A percentile compares a stretch with the other conserved stretches of the same genome.
These are phyloP conservation scores for Enteromius radiatus DNA, from an alignment of 2,797 vertebrate species.

Conservation along the genomic window DNA sequence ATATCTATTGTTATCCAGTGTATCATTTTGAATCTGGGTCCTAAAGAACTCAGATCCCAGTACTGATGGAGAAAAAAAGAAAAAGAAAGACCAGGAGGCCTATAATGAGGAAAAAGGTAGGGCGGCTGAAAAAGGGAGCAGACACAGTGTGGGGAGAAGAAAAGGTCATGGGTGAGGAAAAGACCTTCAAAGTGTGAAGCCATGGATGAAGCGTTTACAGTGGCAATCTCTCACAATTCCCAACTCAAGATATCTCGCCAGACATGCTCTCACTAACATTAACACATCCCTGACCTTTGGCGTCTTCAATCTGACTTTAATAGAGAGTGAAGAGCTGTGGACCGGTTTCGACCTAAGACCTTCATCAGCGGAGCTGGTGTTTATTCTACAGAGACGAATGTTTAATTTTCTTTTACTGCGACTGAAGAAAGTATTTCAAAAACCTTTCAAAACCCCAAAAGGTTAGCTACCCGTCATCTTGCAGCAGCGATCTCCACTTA, in stretches of 20 bases:
- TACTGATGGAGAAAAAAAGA: neutral
- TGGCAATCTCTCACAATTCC: neutral
- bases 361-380: neutral
- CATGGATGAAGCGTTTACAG: neutral
- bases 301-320: neutral
- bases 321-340: neutral
- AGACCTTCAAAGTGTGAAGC: neutral
- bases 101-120: neutral
- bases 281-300: neutral
- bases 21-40: neutral
- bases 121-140: neutral
- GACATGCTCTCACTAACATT: neutral
- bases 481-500: neutral
- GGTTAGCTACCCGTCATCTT: neutral
- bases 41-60: neutral
- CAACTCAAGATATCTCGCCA: neutral
- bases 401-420: neutral
- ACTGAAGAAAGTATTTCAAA: neutral
- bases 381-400: neutral
- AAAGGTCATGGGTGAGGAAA: neutral
- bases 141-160: neutral
- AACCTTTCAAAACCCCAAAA: slow-evolving; percentile 1
- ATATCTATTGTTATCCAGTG: neutral
- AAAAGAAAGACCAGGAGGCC: neutral
- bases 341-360: neutral